Evolutionary conservation across 2,888 invertebrate genomes (phyloP).

Genomic region (Ganaspis brasiliensis): DNA sequence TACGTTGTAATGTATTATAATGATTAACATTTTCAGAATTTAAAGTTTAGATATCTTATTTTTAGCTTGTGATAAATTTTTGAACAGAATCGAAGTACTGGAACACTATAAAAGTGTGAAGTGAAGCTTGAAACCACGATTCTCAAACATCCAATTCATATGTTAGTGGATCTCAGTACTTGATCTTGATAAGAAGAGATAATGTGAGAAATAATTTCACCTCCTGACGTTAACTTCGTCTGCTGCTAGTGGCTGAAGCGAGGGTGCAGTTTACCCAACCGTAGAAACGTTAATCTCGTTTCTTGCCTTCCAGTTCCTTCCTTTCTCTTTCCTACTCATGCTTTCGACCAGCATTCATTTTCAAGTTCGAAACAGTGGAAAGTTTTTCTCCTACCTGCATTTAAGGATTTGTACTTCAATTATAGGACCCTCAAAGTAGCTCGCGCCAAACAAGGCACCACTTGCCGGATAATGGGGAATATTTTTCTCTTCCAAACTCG

Average conservation of each 20-base stretch:
- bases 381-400: conserved; percentile 15
- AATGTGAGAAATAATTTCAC: conserved; percentile 36
- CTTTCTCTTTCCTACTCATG: neutral
- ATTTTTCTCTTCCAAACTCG: conserved; percentile 32
- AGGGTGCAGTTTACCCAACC: conserved; percentile 27
- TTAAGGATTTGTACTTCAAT: conserved; percentile 43
- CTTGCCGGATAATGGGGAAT: neutral
- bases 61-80: too few species aligned
- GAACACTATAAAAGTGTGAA: too few species aligned
- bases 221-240: conserved; percentile 23
- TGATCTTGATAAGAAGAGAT: conserved; percentile 34
- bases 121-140: neutral
- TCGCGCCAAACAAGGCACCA: conserved; percentile 5
- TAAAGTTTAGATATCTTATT: too few species aligned
- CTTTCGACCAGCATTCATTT: neutral
- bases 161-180: conserved; percentile 6
- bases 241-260: conserved; percentile 3
- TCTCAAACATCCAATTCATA: neutral
- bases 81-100: too few species aligned
- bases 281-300: conserved; percentile 36
- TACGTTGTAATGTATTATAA: too few species aligned
- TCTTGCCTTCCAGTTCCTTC: conserved; percentile 29
- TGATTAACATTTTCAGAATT: too few species aligned
- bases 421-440: conserved; percentile 27
- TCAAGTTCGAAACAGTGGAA: conserved; percentile 1